phyloP scores from a whole-genome alignment of 2,888 invertebrate genomes.

The Scelioninae gen. 1 region DNA sequence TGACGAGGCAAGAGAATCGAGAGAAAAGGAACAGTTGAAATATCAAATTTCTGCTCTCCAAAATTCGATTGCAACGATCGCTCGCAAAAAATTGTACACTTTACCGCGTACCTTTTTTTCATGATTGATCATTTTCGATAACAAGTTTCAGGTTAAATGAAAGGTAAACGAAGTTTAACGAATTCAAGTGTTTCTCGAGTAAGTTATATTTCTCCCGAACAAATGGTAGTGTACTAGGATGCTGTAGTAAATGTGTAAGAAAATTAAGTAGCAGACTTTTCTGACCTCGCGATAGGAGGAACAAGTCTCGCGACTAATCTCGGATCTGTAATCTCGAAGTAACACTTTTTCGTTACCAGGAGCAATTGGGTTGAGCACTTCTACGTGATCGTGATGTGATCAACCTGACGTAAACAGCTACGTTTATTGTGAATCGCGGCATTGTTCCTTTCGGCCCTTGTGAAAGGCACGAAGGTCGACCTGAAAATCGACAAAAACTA shows the following conservation, averaged over 20 bases:
- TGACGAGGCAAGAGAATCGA: too few species aligned
- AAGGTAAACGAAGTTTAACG: slow-evolving; percentile 43
- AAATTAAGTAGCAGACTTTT: slow-evolving; percentile 13
- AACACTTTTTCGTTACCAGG: slow-evolving; percentile 48
- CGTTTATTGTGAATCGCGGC: slow-evolving; percentile 16
- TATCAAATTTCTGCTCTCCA: too few species aligned
- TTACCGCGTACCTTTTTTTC: too few species aligned
- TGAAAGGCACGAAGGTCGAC: too few species aligned
- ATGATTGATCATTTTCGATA: too few species aligned
- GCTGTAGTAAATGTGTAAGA: slow-evolving; percentile 23
- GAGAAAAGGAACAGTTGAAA: neutral
- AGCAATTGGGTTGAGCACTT: slow-evolving; percentile 58
- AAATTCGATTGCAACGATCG: too few species aligned
- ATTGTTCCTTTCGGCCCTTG: slow-evolving; percentile 10
- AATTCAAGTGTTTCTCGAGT: slow-evolving; percentile 21
- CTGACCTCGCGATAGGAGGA: slow-evolving; percentile 11
- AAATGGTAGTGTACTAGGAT: slow-evolving; percentile 27
- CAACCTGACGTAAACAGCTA: slow-evolving; percentile 42
- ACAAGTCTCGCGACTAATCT: slow-evolving; percentile 26
- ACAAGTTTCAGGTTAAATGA: slow-evolving; percentile 38
- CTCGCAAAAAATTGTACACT: neutral
- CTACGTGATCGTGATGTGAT: slow-evolving; percentile 49
- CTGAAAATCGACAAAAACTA: neutral
- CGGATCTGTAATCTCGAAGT: slow-evolving; percentile 21
- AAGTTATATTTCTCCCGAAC: slow-evolving; percentile 15